A percentile compares a stretch with the other conserved stretches of the same genome.
Evolutionary conservation across 1,140 invertebrate species (phyloP).

Genomic region (Micrasema minimum): DNA sequence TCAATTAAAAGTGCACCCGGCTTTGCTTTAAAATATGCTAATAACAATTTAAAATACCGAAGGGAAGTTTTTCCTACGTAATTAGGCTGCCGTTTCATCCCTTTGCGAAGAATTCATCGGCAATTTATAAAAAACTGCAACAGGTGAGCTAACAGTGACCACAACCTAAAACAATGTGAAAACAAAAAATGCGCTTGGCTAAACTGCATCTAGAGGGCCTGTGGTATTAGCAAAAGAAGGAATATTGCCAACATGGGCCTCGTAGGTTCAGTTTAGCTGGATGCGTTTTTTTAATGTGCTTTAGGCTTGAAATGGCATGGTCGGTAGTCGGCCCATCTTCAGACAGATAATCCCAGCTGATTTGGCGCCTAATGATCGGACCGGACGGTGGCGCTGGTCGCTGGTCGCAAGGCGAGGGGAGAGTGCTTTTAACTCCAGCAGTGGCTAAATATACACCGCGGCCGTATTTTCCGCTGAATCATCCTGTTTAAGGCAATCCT

Average conservation of each 20-base stretch:
- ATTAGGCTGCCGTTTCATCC: slow-evolving; percentile 19
- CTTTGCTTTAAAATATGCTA: too few species aligned
- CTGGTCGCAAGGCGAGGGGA: slow-evolving; percentile 1
- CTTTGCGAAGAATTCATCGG: neutral
- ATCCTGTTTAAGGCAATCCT: slow-evolving; percentile 6
- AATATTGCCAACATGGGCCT: too few species aligned
- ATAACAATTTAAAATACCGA: too few species aligned
- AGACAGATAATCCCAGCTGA: slow-evolving; percentile 20
- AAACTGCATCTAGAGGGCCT: too few species aligned
- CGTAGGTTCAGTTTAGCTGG: too few species aligned
- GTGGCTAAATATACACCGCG: slow-evolving; percentile 6
- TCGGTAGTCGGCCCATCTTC: slow-evolving; percentile 7
- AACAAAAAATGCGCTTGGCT: too few species aligned
- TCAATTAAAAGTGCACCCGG: too few species aligned
- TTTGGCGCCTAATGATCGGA: slow-evolving; percentile 8
- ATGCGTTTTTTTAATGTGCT: too few species aligned
- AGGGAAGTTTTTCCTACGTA: neutral
- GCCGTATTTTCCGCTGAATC: slow-evolving; percentile 27
- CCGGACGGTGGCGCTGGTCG: neutral
- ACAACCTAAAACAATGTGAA: too few species aligned
- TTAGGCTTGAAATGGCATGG: too few species aligned
- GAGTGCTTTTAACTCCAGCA: slow-evolving; percentile 18
- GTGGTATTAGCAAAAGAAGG: too few species aligned
- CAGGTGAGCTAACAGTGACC: slow-evolving; percentile 29
- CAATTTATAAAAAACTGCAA: neutral